These are phyloP conservation scores for Magallana angulata DNA, from an alignment of 1,140 invertebrate genomes.

Conservation along the genomic window DNA sequence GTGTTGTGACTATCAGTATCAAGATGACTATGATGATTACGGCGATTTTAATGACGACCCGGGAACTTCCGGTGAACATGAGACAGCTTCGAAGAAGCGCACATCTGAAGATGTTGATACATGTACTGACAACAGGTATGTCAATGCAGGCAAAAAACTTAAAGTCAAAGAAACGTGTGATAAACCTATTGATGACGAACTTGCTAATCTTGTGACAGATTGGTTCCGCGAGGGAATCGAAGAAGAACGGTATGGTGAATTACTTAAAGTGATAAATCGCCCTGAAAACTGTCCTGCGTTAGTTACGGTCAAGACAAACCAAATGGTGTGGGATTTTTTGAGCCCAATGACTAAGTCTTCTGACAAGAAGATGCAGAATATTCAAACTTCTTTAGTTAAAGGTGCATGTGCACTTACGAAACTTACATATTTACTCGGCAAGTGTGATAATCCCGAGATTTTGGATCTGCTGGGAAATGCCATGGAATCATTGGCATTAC, in stretches of 20 bases:
- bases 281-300: conserved; percentile 52
- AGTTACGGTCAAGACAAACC: conserved; percentile 41
- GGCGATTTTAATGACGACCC: not conserved
- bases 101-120: not conserved
- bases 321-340: conserved; percentile 43
- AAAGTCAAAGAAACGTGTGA: conserved; percentile 42
- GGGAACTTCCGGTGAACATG: not conserved
- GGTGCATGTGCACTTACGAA: conserved; percentile 11
- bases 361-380: conserved; percentile 37
- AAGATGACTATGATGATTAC: not conserved
- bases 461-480: not conserved
- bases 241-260: conserved; percentile 39
- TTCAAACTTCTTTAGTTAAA: not conserved
- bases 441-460: not conserved
- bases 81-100: not conserved
- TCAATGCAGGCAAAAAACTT: conserved; percentile 7
- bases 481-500: not conserved
- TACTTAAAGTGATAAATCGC: conserved; percentile 41
- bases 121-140: not conserved
- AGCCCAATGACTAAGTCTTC: conserved; percentile 1
- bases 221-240: conserved; percentile 50
- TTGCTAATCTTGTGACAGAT: conserved; percentile 41
- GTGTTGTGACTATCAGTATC: not conserved
- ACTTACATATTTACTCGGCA: not conserved
- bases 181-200: conserved; percentile 23